phyloP scores from a whole-genome alignment of 2,113 vertebrate species.

The Crotalus helleri region DNA sequence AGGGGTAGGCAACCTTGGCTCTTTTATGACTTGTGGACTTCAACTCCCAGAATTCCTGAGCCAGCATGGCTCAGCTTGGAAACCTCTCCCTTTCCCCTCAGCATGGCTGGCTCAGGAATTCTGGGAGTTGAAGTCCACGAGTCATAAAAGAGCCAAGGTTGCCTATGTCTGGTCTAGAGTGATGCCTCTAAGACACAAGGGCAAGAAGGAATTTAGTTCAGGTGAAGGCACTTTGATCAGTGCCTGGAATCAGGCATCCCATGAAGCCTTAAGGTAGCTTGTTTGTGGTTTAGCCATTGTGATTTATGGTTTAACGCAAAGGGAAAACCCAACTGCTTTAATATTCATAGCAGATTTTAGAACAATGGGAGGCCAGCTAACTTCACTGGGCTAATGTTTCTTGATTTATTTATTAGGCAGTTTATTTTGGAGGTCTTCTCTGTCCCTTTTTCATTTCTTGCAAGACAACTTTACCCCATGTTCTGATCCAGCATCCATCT shows the following conservation, averaged over 20 bases:
- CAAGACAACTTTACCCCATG: too few species aligned
- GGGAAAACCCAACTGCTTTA: background rate
- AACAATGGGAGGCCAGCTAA: background rate
- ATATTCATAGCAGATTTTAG: background rate
- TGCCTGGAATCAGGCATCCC: background rate
- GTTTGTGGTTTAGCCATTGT: background rate
- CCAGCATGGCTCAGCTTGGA: too few species aligned
- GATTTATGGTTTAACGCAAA: background rate
- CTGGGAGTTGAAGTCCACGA: too few species aligned
- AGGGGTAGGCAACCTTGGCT: too few species aligned
- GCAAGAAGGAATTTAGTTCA: background rate
- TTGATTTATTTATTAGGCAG: background rate
- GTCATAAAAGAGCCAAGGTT: too few species aligned
- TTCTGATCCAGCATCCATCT: background rate
- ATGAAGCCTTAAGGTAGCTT: background rate
- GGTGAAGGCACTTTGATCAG: background rate
- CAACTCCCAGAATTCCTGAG: too few species aligned
- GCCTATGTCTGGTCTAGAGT: too few species aligned
- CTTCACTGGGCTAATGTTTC: too few species aligned
- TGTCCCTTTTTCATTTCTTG: background rate
- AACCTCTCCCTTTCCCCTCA: too few species aligned
- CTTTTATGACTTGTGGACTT: too few species aligned
- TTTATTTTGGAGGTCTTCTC: background rate
- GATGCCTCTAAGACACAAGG: background rate
- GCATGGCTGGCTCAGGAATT: too few species aligned